A percentile compares a stretch with the other conserved stretches of the same genome.
Conservation (phyloP, 2,113 vertebrate species). For the Microtus pennsylvanicus region DNA sequence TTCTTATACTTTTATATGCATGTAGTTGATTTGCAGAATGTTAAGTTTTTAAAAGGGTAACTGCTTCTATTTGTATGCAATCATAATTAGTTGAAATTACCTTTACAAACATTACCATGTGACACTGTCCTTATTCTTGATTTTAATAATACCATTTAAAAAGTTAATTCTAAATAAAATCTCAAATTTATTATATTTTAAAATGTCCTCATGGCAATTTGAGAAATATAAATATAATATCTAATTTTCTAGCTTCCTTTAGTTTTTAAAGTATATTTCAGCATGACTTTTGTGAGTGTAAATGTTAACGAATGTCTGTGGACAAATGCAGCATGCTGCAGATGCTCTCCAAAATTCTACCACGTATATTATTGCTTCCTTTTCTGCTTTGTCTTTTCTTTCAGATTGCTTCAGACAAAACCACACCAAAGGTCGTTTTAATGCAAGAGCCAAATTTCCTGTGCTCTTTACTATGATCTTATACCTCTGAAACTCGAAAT, state of each 20-base stretch:
- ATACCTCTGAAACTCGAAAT: slow-evolving; percentile 67
- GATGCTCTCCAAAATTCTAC: slow-evolving; percentile 55
- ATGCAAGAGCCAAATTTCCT: slow-evolving; percentile 55
- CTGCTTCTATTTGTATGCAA: neutral
- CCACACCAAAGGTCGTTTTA: slow-evolving; percentile 75
- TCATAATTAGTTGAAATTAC: neutral
- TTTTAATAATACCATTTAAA: slow-evolving; percentile 4
- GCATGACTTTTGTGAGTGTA: neutral
- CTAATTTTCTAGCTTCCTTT: too few relatives aligned
- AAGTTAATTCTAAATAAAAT: neutral
- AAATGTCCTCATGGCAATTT: neutral
- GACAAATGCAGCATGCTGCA: neutral
- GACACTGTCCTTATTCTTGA: neutral
- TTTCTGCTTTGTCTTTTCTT: slow-evolving; percentile 50
- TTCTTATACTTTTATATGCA: neutral
- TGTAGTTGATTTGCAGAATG: neutral
- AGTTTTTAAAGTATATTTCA: neutral
- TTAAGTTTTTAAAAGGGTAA: neutral
- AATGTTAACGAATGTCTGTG: neutral
- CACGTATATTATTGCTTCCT: slow-evolving; percentile 38
- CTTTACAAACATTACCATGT: neutral
- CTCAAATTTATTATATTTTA: slow-evolving; percentile 25
- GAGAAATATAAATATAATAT: neutral
- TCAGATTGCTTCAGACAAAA: slow-evolving; percentile 57
- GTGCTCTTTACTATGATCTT: slow-evolving; percentile 56